Evolutionary conservation across 2,113 vertebrate genomes (phyloP), one percentile per base, ranked within the genome.

Genomic region (Caranx ignobilis): DNA sequence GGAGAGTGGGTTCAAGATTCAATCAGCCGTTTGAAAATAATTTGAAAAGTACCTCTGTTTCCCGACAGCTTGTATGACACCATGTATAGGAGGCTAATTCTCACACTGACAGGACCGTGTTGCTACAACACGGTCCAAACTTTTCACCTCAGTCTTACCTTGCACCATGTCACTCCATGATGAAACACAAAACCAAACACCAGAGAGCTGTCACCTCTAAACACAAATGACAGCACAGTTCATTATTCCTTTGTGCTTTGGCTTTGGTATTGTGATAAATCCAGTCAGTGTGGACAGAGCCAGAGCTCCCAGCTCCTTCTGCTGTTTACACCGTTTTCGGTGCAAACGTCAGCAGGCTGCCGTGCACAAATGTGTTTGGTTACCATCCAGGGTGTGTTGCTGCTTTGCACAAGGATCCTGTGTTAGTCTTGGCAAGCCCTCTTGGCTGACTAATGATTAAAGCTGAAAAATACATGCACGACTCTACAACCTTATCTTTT

Each of bases 361-460:
- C 4, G 47, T 13, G 0, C 5, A 3, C 5, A 6, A 6, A 3
- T 11, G 34, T 15, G 54, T 43, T 43, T 56, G 21, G 52, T 89
- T 65, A 63, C 74, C 77, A 81, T 71, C 39, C 77, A 79, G 92
- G 89, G 89, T 81, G 92, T 86, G 92, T 84, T 86, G 56, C 41
- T 52, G 65, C 69, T 83, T 63, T 67, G 52, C 67, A 52, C 64
- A 75, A 65, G 59, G 77, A 82, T 70, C 60, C 37, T 66, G 69
- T 92, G 91, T 93, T 93, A 37, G 85, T 84, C 88, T 91, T 92
- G 90, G 92, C 91, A 65, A 66, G 61, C 34, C 77, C 74, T 81
- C 43, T 39, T 18, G 11, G 56, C 37, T 78, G 76, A 82, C 71
- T 77, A 85, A 83, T 54, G 63, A 87, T 79, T 85, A 73, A 39